These are phyloP conservation scores for Octomys mimax DNA, from an alignment of 2,797 vertebrate genomes.

Conservation along the genomic window DNA sequence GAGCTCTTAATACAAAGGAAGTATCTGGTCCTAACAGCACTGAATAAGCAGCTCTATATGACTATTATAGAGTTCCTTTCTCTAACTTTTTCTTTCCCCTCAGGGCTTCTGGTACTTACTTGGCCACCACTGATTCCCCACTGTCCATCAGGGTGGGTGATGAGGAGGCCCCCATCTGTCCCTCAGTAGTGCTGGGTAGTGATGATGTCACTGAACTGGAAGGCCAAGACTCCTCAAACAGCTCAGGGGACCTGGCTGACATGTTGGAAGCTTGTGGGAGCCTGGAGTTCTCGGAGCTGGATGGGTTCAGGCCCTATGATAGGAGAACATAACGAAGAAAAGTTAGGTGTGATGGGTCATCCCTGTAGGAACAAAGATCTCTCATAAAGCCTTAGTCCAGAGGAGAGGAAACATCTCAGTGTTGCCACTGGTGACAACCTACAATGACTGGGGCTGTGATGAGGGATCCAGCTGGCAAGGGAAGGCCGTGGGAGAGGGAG, in stretches of 20 bases:
- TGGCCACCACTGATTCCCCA: slow-evolving; percentile 84
- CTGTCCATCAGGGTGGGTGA: slow-evolving; percentile 38
- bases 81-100: not conserved
- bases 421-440: not conserved
- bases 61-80: slow-evolving; percentile 7
- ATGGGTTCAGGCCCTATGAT: slow-evolving; percentile 87
- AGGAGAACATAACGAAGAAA: slow-evolving; percentile 25
- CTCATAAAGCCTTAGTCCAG: not conserved
- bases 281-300: slow-evolving; percentile 68
- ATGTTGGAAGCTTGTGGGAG: slow-evolving; percentile 55
- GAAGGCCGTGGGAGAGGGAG: not conserved
- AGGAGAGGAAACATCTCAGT: not conserved
- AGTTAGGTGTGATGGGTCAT: not conserved
- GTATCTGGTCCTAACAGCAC: not conserved
- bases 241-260: slow-evolving; percentile 72
- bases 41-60: not conserved
- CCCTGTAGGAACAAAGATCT: not conserved
- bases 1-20: not conserved
- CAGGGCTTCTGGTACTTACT: slow-evolving; percentile 77
- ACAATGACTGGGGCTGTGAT: not conserved
- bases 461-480: not conserved
- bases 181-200: slow-evolving; percentile 74
- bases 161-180: slow-evolving; percentile 22
- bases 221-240: slow-evolving; percentile 91
- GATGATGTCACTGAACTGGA: slow-evolving; percentile 87